These are phyloP conservation scores for Chrysopilus asiliformis DNA, from an alignment of 2,888 invertebrate genomes.

Conservation along the genomic window DNA sequence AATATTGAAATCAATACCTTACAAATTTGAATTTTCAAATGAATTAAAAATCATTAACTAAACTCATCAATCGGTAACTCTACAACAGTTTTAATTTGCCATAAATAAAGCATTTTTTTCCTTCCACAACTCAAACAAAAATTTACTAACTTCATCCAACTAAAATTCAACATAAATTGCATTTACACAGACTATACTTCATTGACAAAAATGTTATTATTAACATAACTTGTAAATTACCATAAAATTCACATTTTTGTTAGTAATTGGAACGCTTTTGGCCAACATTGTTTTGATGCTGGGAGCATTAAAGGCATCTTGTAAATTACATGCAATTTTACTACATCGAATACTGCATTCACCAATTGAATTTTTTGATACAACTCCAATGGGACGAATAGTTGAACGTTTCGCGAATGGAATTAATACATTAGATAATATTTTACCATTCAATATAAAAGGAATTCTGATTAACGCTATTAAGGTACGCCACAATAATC, in stretches of 20 bases:
- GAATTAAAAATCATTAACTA: no score
- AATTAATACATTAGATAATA: slow-evolving; percentile 41
- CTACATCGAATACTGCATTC: slow-evolving; percentile 39
- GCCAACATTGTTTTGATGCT: slow-evolving; percentile 32
- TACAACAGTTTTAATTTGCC: no score
- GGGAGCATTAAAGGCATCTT: slow-evolving; percentile 38
- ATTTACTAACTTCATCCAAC: no score
- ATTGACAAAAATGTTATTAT: no score
- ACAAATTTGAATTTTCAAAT: no score
- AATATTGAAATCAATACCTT: no score
- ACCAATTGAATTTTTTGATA: slow-evolving; percentile 48
- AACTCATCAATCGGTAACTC: no score
- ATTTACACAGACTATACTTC: no score
- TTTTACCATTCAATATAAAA: slow-evolving; percentile 34
- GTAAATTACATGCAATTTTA: slow-evolving; percentile 37
- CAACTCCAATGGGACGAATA: slow-evolving; percentile 47
- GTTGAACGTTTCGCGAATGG: slow-evolving; percentile 47
- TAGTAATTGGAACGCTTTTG: slow-evolving; percentile 2
- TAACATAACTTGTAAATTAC: no score
- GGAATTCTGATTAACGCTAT: slow-evolving; percentile 20
- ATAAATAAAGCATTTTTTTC: no score
- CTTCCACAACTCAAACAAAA: no score
- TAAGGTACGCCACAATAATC: slow-evolving; percentile 25
- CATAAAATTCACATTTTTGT: neutral
- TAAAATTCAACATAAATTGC: no score